Percentiles rank a stretch among this genome's conserved stretches.
Evolutionary conservation across 2,113 vertebrate species (phyloP).

Genomic region (Saguinus imperator): DNA sequence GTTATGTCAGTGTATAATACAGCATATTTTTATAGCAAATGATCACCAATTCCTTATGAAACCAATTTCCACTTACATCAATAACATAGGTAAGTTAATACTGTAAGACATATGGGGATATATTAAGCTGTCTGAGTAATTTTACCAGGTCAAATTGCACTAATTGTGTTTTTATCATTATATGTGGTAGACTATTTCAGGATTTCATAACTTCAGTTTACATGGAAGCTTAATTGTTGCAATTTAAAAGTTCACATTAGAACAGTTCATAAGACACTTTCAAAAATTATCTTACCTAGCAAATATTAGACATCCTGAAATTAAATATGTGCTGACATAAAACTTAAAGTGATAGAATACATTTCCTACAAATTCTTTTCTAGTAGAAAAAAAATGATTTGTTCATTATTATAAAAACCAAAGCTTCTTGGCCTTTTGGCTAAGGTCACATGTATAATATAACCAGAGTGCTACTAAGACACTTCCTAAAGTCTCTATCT

Average conservation of each 20-base stretch:
- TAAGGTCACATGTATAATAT: not conserved
- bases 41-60: not conserved
- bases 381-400: not conserved
- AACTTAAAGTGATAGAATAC: not conserved
- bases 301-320: constrained; percentile 42
- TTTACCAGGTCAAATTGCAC: not conserved
- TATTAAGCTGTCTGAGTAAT: not conserved
- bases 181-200: not conserved
- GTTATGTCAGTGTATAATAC: not conserved
- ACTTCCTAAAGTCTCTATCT: not conserved
- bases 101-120: not conserved
- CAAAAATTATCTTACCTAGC: not conserved
- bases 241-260: not conserved
- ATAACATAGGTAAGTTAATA: not conserved
- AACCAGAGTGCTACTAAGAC: not conserved
- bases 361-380: not conserved
- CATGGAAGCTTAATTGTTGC: not conserved
- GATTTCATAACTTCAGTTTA: constrained; percentile 36
- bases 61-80: not conserved
- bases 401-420: not conserved
- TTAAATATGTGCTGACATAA: not conserved
- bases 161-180: not conserved
- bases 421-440: not conserved
- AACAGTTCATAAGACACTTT: not conserved
- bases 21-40: constrained; percentile 17